Evolutionary conservation across 2,888 invertebrate species (phyloP), one percentile per base, ranked within the genome.

Genomic region (Therioaphis trifolii): DNA sequence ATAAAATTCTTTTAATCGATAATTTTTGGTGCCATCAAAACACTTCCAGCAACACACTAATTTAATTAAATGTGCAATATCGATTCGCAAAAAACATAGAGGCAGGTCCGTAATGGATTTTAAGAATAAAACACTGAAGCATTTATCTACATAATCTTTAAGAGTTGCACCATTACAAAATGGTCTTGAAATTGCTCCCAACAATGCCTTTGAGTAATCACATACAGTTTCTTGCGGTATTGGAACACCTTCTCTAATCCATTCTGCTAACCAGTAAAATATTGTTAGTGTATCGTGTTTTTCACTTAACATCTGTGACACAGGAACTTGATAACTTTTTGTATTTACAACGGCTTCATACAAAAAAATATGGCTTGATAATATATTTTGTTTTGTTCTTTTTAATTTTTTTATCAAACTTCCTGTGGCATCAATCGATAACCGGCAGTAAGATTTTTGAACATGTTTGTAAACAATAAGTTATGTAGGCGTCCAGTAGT

Each of bases 181-280:
- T 40, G 68, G n/a, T 43, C 40, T 68, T 3, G 12, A n/a, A n/a
- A 68, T 68, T n/a, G 68, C 68, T 12, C 68, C 68, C 21, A 68
- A 14, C 21, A 68, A 14, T 40, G 68, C n/a, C 40, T 43, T 68
- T 12, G 68, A 68, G 14, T 40, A 68, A 21, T 68, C 68, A 40
- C 68, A 68, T 11, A 21, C 21, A 40, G 68, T 68, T 68, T 68
- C 68, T 68, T 68, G 40, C 0, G n/a, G 40, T 40, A 21, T n/a
- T 5, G 21, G 40, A 43, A 21, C 68, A 21, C 68, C 40, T 11
- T 40, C 63, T 66, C 18, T 66, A 18, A 35, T 29, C 63, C 63
- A 66, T 35, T 68, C n/a, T 12, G 68, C 35, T 40, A 68, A 40
- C 68, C 68, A 68, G 21, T 68, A 68, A 68, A 68, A 68, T 40